Evolutionary conservation across 92 coral and sea anemone genomes (phyloP), one percentile per base, ranked within the genome.

Genomic region (Palythoa heliodiscus): DNA sequence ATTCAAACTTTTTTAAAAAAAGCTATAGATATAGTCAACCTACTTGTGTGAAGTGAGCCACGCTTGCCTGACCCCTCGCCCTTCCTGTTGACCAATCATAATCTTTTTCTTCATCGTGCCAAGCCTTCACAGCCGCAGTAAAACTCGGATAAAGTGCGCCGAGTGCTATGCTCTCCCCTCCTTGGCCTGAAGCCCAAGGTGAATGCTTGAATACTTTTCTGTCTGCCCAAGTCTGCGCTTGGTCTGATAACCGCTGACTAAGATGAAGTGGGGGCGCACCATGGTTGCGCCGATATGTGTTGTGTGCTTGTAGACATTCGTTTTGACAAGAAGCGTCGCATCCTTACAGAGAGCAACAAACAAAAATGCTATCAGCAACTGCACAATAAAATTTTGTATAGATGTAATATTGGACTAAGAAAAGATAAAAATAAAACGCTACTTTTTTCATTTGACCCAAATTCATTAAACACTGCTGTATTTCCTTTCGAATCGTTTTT

Each of bases 51-150:
- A 94, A 94, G 75, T 94, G 98, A 53, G 77, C 89, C 39, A 90
- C 91, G 47, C 79, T 91, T 64, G 83, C 86, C 7, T 86, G 93
- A 19, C 86, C 73, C n/a, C 75, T 85, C 19, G 86, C 75, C 50
- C 63, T 71, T 9, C 92, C 92, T 48, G 83, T 90, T 5, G 88
- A 61, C 98, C 98, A 94, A 88, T 94, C 92, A 82, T 87, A 87
- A 87, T 94, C 93, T 83, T 88, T 92, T 88, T 92, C 98, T 64
- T 94, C 98, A 66, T 94, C 98, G 71, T 94, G 98, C 98, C 98
- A 94, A 53, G 98, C 98, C 78, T 94, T 94, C 19, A 94, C 89
- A 5, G 98, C 98, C 50, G 98, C 95, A 11, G 95, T 94, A 89
- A 92, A 94, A 43, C 95, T 88, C 84, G 93, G 91, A 86, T 90